A percentile compares a stretch with the other conserved stretches of the same genome.
Conservation (phyloP, 1,140 invertebrate genomes). For the Atta colombica region DNA sequence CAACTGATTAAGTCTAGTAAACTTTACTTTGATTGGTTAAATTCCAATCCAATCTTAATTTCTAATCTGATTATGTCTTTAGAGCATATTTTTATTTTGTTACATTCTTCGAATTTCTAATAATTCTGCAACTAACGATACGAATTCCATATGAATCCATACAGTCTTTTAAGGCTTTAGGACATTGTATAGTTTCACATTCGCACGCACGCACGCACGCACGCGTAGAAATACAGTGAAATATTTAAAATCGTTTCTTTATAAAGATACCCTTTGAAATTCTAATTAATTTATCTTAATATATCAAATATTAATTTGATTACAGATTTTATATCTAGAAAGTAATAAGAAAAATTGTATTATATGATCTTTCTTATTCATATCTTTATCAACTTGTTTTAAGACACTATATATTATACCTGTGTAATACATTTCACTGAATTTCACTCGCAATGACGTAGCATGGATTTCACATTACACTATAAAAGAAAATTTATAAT, state of each 20-base stretch:
- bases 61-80: too few relatives aligned
- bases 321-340: not conserved
- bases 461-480: not conserved
- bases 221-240: not conserved
- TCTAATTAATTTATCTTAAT: not conserved
- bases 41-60: too few relatives aligned
- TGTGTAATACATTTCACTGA: not conserved
- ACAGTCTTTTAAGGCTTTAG: not conserved
- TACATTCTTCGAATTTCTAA: not conserved
- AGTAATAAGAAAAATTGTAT: not conserved
- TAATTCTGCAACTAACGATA: not conserved
- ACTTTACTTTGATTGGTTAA: too few relatives aligned
- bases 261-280: not conserved
- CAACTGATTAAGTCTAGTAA: too few relatives aligned
- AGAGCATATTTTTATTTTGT: not conserved
- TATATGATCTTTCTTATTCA: not conserved
- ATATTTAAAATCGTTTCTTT: not conserved
- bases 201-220: too few relatives aligned
- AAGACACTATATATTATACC: not conserved
- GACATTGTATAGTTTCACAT: not conserved
- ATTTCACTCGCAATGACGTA: not conserved
- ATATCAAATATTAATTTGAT: not conserved
- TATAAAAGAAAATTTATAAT: not conserved
- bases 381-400: not conserved
- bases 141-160: not conserved